Percentiles rank a stretch among this genome's conserved stretches.
Evolutionary conservation across 2,888 invertebrate genomes (phyloP).

Genomic region (Callyntrura sp.): DNA sequence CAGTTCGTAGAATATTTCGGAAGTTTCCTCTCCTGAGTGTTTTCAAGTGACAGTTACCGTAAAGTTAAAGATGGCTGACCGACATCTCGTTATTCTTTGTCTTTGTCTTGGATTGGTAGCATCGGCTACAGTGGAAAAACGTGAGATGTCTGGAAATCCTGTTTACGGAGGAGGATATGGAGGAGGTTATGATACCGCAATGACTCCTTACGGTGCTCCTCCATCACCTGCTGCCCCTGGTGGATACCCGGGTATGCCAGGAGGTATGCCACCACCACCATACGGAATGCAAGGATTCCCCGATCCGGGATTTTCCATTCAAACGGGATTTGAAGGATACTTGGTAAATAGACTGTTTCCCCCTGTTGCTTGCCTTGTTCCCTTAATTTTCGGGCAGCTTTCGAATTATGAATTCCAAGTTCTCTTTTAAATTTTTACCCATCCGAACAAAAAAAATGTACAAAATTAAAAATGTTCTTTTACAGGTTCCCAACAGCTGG

Average conservation of each 20-base stretch:
- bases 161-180: conserved; percentile 56
- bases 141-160: conserved; percentile 77
- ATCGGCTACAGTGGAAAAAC: conserved; percentile 79
- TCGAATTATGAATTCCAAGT: neutral
- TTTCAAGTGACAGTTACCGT: conserved; percentile 21
- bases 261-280: conserved; percentile 37
- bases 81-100: conserved; percentile 40
- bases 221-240: conserved; percentile 20
- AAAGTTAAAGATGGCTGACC: conserved; percentile 57
- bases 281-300: conserved; percentile 80
- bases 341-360: conserved; percentile 81
- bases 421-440: neutral
- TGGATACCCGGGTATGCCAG: conserved; percentile 8
- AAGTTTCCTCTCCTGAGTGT: conserved; percentile 12
- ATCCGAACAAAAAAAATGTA: neutral
- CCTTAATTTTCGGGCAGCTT: neutral
- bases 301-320: conserved; percentile 83
- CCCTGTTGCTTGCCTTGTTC: neutral
- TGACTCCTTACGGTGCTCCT: conserved; percentile 58
- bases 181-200: conserved; percentile 65
- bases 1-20: conserved; percentile 2
- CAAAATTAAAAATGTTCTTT: neutral
- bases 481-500: conserved; percentile 84
- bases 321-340: conserved; percentile 84
- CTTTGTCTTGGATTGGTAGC: conserved; percentile 74